Evolutionary conservation across 1,140 invertebrate genomes (phyloP).

Genomic region (Saccostrea glomerata): DNA sequence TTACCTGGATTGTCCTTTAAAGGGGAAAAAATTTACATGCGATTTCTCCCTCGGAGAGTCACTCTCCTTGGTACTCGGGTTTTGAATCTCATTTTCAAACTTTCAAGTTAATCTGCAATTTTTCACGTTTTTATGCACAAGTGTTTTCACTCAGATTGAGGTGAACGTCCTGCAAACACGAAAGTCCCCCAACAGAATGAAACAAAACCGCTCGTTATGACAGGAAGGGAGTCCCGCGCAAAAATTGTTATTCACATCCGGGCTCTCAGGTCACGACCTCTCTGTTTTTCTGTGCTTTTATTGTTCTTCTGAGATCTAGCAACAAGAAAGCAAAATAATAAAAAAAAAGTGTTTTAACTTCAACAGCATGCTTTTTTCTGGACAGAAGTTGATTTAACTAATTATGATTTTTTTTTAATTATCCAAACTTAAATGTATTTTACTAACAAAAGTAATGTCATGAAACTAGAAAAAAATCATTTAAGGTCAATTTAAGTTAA

Average conservation of each 20-base stretch:
- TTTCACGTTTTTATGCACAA: neutral
- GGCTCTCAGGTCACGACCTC: neutral
- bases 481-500: too few relatives aligned
- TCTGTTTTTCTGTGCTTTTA: neutral
- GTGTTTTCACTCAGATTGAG: neutral
- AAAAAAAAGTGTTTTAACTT: neutral
- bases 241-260: constrained; percentile 34
- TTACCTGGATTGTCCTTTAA: neutral
- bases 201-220: neutral
- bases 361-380: neutral
- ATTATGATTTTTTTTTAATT: neutral
- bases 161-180: neutral
- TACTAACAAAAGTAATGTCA: neutral
- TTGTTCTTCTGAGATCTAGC: neutral
- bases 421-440: too few relatives aligned
- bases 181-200: constrained; percentile 10
- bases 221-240: constrained; percentile 22
- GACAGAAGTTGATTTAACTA: neutral
- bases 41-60: neutral
- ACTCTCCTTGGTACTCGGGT: neutral
- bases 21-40: neutral
- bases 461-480: neutral
- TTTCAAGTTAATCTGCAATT: neutral
- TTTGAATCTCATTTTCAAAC: neutral
- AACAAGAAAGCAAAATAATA: neutral